Base-by-base conservation (phyloP, 2,888 invertebrate species). In the Luperina testacea region DNA sequence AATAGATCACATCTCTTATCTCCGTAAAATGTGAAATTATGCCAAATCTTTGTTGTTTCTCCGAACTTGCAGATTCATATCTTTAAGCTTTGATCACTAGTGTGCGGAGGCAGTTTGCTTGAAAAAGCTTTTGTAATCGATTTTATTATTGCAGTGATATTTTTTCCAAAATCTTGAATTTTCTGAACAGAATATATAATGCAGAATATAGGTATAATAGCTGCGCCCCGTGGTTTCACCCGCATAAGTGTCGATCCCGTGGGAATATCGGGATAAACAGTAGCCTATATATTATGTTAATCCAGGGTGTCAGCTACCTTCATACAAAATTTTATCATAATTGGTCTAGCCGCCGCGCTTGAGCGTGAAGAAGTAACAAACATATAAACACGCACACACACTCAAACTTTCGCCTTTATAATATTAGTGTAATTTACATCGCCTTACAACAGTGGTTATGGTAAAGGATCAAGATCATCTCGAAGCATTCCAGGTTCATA, bases 41-140 rank as follows among this genome's bases (percentile, higher is more conserved):
- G 86, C 88, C 80, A 89, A 82, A 77, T 73, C 53, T 89, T 82
- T 84, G 76, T 85, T 80, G 85, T 89, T 32, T 63, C 61, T 64
- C 6, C 8, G 51, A 67, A 51, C 17, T 57, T 73, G 27, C 17
- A 76, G 64, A 87, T 81, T 75, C 27, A 79, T 72, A 77, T 83
- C 45, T 71, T 67, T 71, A 71, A 68, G 67, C 45, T 65, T 84
- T 73, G 53, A 80, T 80, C 53, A 70, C 69, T 59, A 15, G 59
- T n/a, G 17, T 57, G 65, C 17, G 20, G 13, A 61, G 24, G 11
- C 15, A 9, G 70, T 72, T 84, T 63, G 42, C 73, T 73, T 71
- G 38, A 63, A 61, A 20, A 61, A 8, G 1, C 15, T 61, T 61
- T 80, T 71, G 9, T 57, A 24, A 84, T 68, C 24, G 63, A 80